A percentile compares a stretch with the other conserved stretches of the same genome.
These are phyloP conservation scores for Keiferia lycopersicella DNA, from an alignment of 2,888 invertebrate species.

Conservation along the genomic window DNA sequence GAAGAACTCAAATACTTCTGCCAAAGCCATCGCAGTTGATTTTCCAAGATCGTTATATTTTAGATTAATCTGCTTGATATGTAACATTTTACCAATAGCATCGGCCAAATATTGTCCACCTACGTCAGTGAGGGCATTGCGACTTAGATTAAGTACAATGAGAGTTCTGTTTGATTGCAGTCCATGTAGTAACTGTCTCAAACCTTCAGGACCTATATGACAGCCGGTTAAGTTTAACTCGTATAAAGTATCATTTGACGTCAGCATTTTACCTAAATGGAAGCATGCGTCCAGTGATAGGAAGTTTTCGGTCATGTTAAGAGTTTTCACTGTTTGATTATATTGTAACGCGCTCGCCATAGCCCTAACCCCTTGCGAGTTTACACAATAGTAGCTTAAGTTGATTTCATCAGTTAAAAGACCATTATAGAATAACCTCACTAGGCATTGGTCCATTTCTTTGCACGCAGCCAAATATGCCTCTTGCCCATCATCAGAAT, in stretches of 20 bases:
- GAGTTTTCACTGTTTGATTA: slow-evolving; percentile 33
- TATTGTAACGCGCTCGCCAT: slow-evolving; percentile 56
- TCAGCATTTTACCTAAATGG: slow-evolving; percentile 44
- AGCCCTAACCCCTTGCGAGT: slow-evolving; percentile 55
- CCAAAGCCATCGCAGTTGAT: slow-evolving; percentile 34
- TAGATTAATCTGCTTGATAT: too few relatives aligned
- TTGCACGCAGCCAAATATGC: slow-evolving; percentile 58
- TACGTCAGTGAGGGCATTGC: slow-evolving; percentile 30
- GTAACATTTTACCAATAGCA: slow-evolving; percentile 28
- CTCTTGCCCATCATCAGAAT: slow-evolving; percentile 62
- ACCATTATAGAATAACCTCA: slow-evolving; percentile 50
- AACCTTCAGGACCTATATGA: slow-evolving; percentile 42
- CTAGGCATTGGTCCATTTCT: slow-evolving; percentile 56
- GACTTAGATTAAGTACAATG: slow-evolving; percentile 37
- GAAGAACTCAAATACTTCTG: slow-evolving; percentile 40
- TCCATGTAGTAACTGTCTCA: slow-evolving; percentile 36
- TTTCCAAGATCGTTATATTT: slow-evolving; percentile 1
- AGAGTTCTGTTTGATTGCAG: slow-evolving; percentile 39
- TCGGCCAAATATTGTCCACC: slow-evolving; percentile 40
- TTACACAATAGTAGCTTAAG: slow-evolving; percentile 61
- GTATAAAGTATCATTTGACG: slow-evolving; percentile 37
- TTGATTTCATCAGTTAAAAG: slow-evolving; percentile 53
- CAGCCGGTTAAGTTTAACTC: slow-evolving; percentile 44
- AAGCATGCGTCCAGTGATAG: slow-evolving; percentile 44
- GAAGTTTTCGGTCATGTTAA: slow-evolving; percentile 46